These are phyloP conservation scores for Hydriomena furcata DNA, from an alignment of 2,888 invertebrate genomes.

Conservation along the genomic window DNA sequence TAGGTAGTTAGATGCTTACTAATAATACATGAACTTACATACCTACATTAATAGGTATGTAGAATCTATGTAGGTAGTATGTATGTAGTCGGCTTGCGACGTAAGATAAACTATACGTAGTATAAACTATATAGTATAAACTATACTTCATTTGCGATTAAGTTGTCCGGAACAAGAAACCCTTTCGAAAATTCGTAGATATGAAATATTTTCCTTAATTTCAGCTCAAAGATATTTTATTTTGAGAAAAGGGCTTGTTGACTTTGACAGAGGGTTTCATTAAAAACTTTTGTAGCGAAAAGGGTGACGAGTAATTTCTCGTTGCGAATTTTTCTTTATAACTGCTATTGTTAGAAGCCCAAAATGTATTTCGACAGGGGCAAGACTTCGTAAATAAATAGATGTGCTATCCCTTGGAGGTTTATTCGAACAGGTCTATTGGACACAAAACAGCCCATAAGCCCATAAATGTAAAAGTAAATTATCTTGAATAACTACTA, in stretches of 20 bases:
- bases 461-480: too few relatives aligned
- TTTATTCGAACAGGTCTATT: neutral
- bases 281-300: conserved; percentile 17
- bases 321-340: conserved; percentile 6
- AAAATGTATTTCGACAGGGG: neutral
- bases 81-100: too few relatives aligned
- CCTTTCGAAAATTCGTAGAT: neutral
- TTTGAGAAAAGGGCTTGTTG: conserved; percentile 11
- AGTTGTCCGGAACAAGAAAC: too few relatives aligned
- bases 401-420: neutral
- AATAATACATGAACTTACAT: too few relatives aligned
- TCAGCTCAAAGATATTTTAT: conserved; percentile 5
- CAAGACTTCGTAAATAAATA: neutral
- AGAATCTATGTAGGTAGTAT: too few relatives aligned
- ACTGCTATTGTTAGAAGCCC: conserved; percentile 4
- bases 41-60: too few relatives aligned
- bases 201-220: conserved; percentile 11
- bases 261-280: conserved; percentile 21
- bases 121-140: too few relatives aligned
- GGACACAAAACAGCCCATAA: too few relatives aligned
- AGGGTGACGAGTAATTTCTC: conserved; percentile 15
- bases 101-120: too few relatives aligned
- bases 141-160: too few relatives aligned
- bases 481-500: too few relatives aligned
- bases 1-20: too few relatives aligned